These are phyloP conservation scores for Abramis brama DNA, from an alignment of 2,113 vertebrate species.

Conservation along the genomic window DNA sequence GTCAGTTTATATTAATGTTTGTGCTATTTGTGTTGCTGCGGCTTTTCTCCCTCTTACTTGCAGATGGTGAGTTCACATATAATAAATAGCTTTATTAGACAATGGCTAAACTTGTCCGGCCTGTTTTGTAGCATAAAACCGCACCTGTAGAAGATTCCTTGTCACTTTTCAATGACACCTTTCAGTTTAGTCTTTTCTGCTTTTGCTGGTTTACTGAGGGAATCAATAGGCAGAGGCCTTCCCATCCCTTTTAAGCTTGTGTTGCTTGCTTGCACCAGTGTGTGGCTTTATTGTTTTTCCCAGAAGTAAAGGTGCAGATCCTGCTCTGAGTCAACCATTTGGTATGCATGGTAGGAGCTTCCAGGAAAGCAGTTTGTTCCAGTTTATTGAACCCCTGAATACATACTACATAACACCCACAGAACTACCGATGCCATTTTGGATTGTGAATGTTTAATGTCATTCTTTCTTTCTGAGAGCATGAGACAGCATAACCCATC, in stretches of 20 bases:
- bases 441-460: background rate
- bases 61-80: background rate
- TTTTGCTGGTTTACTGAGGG: background rate
- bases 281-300: constrained; percentile 19
- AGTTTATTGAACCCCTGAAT: constrained; percentile 5
- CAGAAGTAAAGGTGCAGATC: constrained; percentile 23
- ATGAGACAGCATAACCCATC: constrained; percentile 19
- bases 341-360: constrained; percentile 5
- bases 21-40: too few relatives aligned
- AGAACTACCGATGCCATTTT: background rate
- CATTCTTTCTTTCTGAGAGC: constrained; percentile 7
- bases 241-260: background rate
- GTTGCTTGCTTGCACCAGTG: constrained; percentile 21
- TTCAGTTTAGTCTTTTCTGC: background rate
- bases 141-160: constrained; percentile 7
- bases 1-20: background rate
- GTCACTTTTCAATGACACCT: background rate
- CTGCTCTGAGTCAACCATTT: background rate
- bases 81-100: background rate
- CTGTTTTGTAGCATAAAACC: constrained; percentile 46
- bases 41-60: background rate
- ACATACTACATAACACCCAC: background rate
- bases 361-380: constrained; percentile 26
- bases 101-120: constrained; percentile 58
- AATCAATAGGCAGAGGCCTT: background rate